Conservation (phyloP, 2,113 vertebrate species). For the Prochilodus magdalenae region DNA sequence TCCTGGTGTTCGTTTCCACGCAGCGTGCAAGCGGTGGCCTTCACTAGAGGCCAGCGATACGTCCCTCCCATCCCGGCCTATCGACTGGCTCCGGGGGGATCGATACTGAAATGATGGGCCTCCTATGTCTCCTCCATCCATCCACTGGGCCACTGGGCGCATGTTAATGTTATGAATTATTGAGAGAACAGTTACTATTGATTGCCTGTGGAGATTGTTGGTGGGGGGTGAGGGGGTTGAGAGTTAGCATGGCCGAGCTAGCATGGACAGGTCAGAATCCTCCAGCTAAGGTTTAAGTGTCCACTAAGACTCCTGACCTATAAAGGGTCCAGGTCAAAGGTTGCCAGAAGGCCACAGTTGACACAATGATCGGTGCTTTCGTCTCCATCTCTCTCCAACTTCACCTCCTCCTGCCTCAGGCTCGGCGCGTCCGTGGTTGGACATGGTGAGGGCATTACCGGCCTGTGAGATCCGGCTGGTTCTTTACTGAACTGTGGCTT, state of each 20-base stretch:
- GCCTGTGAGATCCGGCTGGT: slow-evolving; percentile 21
- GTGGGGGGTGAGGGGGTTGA: slow-evolving; percentile 65
- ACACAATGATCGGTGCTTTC: slow-evolving; percentile 56
- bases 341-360: slow-evolving; percentile 64
- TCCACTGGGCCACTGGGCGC: slow-evolving; percentile 80
- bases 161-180: slow-evolving; percentile 89
- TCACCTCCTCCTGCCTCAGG: slow-evolving; percentile 21
- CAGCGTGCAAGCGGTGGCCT: slow-evolving; percentile 2
- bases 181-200: slow-evolving; percentile 86
- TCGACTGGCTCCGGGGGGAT: slow-evolving; percentile 74
- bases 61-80: slow-evolving; percentile 78
- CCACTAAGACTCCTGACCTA: slow-evolving; percentile 72
- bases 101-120: slow-evolving; percentile 84
- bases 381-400: not conserved
- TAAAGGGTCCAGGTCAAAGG: slow-evolving; percentile 73
- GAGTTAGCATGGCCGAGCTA: not conserved
- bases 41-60: slow-evolving; percentile 68
- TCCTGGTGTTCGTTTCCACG: not conserved
- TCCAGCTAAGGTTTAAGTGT: slow-evolving; percentile 73
- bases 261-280: slow-evolving; percentile 70
- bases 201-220: slow-evolving; percentile 79
- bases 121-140: slow-evolving; percentile 82
- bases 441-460: not conserved
- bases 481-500: slow-evolving; percentile 48
- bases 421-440: not conserved